Evolutionary conservation across 2,113 vertebrate genomes (phyloP), one percentile per base, ranked within the genome.

Genomic region (Upupa epops): DNA sequence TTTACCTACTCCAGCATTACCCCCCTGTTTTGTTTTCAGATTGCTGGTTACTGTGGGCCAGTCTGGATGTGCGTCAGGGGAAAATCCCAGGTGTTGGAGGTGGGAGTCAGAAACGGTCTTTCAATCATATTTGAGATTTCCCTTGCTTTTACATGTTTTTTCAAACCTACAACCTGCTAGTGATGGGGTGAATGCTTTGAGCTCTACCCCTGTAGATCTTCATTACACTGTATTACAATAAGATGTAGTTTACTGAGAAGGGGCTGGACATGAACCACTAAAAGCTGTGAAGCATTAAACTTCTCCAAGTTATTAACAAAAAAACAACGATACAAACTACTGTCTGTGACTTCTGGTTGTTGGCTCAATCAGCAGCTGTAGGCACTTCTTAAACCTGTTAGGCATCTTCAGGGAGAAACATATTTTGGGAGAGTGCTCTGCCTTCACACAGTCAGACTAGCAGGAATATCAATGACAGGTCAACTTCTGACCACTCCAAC

Each of bases 401-500:
- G 52, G 46, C 26, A 55, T 79, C 37, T 18, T 80, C 68, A 60
- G 26, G 52, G 31, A 73, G 51, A 83, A 79, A 48, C 31, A 4
- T 40, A 3, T 46, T 86, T 82, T 45, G n/a, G 37, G 58, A 75
- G 29, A 26, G 26, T 71, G 55, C 24, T 66, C 49, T 71, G 63
- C 58, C 55, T 84, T 74, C 5, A 8, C 25, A 68, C 66, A 52
- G 29, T 68, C 40, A 92, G 70, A 58, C 11, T 13, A 90, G 32
- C 24, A 46, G 64, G 42, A 81, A 77, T 86, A 59, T 88, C 60
- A 58, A 78, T 88, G 83, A 8, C 10, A 70, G 51, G 31, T 68
- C 51, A 93, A 86, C 16, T 94, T 46, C 70, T 37, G 46, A 29
- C 72, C 69, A 94, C 28, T 36, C 51, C 72, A 73, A 36, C 54